A percentile compares a stretch with the other conserved stretches of the same genome.
phyloP scores from a whole-genome alignment of 2,888 invertebrate species.

The Noctua janthe region DNA sequence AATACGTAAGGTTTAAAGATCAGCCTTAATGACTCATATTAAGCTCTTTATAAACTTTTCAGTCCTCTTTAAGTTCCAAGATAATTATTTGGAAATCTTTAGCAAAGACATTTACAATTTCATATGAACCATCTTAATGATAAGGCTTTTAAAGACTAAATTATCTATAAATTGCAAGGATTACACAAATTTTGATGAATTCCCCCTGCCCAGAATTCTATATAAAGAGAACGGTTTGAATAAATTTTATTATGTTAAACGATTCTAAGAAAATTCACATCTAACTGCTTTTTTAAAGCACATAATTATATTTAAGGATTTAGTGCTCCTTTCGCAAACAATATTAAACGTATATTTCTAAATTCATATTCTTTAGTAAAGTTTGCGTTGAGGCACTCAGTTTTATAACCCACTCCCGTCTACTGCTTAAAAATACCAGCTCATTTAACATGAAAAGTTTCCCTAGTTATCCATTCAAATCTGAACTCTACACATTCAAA shows the following conservation, averaged over 20 bases:
- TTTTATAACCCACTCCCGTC: constrained; percentile 50
- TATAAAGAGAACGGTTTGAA: neutral
- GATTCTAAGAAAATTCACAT: constrained; percentile 22
- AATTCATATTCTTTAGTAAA: constrained; percentile 56
- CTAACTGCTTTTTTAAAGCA: constrained; percentile 36
- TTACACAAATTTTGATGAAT: neutral
- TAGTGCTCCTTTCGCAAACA: constrained; percentile 39
- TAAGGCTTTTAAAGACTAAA: neutral
- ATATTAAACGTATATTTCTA: constrained; percentile 38
- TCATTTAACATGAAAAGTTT: constrained; percentile 54
- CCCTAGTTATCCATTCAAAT: constrained; percentile 2
- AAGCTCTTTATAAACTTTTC: neutral
- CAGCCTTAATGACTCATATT: neutral
- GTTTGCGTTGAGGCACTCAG: constrained; percentile 50
- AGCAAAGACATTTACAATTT: neutral
- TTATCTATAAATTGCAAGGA: neutral
- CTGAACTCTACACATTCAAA: constrained; percentile 22
- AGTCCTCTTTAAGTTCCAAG: neutral
- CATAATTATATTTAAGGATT: constrained; percentile 48
- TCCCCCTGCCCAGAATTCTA: constrained; percentile 5
- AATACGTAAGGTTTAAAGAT: neutral
- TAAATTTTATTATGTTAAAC: constrained; percentile 15
- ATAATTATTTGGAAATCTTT: neutral
- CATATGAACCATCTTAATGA: neutral
- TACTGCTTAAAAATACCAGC: constrained; percentile 52